Percentiles rank a stretch among this genome's conserved stretches.
phyloP scores from a whole-genome alignment of 2,113 vertebrate species.

The Sitta europaea region DNA sequence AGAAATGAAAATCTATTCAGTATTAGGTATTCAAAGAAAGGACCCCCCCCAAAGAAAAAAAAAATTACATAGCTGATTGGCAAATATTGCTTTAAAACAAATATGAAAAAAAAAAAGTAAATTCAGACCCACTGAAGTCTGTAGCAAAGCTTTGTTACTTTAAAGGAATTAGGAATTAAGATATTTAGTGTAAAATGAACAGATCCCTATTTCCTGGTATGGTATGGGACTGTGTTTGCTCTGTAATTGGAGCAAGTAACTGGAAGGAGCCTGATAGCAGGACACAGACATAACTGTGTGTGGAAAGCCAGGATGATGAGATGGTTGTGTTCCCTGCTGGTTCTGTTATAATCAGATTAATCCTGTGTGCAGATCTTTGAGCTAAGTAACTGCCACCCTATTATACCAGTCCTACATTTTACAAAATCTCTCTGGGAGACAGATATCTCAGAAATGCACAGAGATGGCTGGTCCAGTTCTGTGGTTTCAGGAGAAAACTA shows the following conservation, averaged over 20 bases:
- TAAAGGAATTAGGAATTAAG: neutral
- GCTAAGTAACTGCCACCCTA: neutral
- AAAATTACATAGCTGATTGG: neutral
- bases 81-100: neutral
- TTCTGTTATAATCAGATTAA: neutral
- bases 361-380: neutral
- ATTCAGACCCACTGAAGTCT: neutral
- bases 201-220: neutral
- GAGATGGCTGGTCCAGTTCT: neutral
- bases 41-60: rapidly evolving
- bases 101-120: neutral
- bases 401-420: neutral
- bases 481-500: neutral
- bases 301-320: neutral
- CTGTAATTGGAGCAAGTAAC: neutral
- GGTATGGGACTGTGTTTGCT: neutral
- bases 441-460: neutral
- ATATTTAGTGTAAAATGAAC: neutral
- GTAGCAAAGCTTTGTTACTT: neutral
- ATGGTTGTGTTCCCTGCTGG: neutral
- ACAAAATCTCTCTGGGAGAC: neutral
- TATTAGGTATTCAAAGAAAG: neutral
- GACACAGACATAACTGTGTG: neutral
- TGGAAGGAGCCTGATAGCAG: neutral
- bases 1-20: neutral